Conservation (phyloP, 2,797 vertebrate species). For the Ctenopoma kingsleyae region DNA sequence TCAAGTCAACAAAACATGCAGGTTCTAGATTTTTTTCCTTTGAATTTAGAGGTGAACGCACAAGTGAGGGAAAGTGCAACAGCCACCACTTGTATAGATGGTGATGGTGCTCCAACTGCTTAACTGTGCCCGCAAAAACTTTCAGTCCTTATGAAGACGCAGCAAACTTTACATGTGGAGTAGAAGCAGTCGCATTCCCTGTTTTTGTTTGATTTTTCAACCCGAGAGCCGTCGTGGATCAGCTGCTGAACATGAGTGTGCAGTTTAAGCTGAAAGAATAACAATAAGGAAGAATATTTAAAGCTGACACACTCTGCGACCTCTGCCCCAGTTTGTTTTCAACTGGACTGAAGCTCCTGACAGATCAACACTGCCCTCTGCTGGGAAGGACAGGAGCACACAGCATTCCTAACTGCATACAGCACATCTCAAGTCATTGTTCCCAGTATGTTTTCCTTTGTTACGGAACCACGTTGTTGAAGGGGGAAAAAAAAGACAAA, state of each 20-base stretch:
- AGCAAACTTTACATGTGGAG: conserved; percentile 4
- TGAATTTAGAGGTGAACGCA: background rate
- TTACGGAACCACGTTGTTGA: background rate
- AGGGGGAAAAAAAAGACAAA: background rate
- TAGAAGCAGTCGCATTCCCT: background rate
- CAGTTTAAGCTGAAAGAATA: conserved; percentile 7
- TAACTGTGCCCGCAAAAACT: conserved; percentile 2
- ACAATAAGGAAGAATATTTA: conserved; percentile 29
- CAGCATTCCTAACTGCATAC: background rate
- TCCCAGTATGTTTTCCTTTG: conserved; percentile 11
- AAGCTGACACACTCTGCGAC: conserved; percentile 33
- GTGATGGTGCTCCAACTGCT: background rate
- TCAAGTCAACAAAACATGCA: conserved; percentile 17
- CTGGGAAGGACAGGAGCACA: conserved; percentile 30
- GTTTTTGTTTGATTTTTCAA: conserved; percentile 11
- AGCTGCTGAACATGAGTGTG: conserved; percentile 24
- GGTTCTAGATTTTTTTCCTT: conserved; percentile 16
- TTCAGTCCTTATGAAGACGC: conserved; percentile 2
- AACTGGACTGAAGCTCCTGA: background rate
- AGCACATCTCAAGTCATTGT: background rate
- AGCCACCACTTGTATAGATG: background rate
- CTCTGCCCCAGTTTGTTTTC: conserved; percentile 37
- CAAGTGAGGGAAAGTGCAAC: conserved; percentile 1
- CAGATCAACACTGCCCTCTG: conserved; percentile 57
- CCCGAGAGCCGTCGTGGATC: background rate